Evolutionary conservation across 2,888 invertebrate genomes (phyloP), one percentile per base, ranked within the genome.

Genomic region (Serrognathus titanus): DNA sequence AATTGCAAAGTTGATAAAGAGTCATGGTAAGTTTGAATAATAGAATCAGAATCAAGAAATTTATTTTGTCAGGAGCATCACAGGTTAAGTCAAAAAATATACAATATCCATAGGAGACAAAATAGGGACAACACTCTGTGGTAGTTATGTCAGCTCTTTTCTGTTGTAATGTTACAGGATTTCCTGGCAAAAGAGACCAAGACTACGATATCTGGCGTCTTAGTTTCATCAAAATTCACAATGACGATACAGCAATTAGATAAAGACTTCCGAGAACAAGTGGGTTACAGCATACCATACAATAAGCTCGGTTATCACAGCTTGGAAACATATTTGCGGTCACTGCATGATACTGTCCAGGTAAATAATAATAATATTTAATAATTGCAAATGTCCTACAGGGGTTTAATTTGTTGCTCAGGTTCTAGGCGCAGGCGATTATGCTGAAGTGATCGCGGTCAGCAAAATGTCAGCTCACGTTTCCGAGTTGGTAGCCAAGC

Each of bases 241-340:
- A 58, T 58, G 58, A 58, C 53, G 9, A 50, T 58, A n/a, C n/a
- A 13, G 13, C 48, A 58, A 38, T 51, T 58, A 24, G 37, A 51
- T 20, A 38, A 24, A 9, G 43, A 54, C 8, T 58, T 54, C 20
- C 7, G 4, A 9, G 35, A 58, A 9, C 39, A 48, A 3, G 48
- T 13, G 10, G 58, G 58, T 2, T 54, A 54, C 36, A 24, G 41
- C 10, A 50, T 58, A n/a, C 54, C 58, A 3, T 45, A 47, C 37
- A 12, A 10, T n/a, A 51, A 54, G 48, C 51, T 58, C 6, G 58
- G 58, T 7, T 54, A 38, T 36, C 2, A 5, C 7, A 45, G 10
- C 1, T 35, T 58, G 16, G 53, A 51, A 10, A 40, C 35, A 12
- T 58, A 54, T 24, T 11, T 58, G 11, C 58, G 40, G 7, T 50